Percentiles rank a stretch among this genome's conserved stretches.
Conservation (phyloP, 2,113 vertebrate genomes). For the Cervus canadensis region DNA sequence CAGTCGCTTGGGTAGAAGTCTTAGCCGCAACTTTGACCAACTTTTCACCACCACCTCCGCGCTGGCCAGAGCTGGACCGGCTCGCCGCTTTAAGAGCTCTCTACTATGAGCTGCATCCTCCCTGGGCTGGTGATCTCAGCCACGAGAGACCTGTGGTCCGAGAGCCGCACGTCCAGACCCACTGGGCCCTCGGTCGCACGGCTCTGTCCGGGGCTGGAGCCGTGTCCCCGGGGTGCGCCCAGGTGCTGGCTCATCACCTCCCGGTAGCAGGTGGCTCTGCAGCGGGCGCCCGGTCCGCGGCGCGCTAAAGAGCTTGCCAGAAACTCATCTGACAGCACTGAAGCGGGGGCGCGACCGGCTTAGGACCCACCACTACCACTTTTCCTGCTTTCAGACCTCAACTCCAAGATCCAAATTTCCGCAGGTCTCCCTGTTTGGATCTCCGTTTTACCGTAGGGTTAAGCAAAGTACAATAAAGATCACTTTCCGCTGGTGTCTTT, state of each 20-base stretch:
- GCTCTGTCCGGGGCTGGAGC: slow-evolving; percentile 74
- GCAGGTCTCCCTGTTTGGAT: background rate
- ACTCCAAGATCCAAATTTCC: background rate
- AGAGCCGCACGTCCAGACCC: background rate
- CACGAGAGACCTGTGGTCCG: background rate
- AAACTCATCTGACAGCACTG: slow-evolving; percentile 78
- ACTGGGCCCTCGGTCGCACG: slow-evolving; percentile 54
- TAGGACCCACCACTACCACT: background rate
- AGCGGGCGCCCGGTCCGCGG: slow-evolving; percentile 77
- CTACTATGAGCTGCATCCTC: background rate
- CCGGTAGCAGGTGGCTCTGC: slow-evolving; percentile 83
- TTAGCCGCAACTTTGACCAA: slow-evolving; percentile 19
- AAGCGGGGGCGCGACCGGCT: background rate
- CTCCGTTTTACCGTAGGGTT: background rate
- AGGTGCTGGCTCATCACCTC: slow-evolving; percentile 87
- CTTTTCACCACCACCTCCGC: slow-evolving; percentile 2
- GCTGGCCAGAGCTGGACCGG: background rate
- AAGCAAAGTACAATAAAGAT: slow-evolving; percentile 15
- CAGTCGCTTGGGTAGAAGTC: background rate
- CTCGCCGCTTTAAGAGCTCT: background rate
- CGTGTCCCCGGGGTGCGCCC: slow-evolving; percentile 81
- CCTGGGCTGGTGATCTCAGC: background rate
- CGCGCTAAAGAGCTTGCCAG: slow-evolving; percentile 85
- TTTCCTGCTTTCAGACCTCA: background rate
- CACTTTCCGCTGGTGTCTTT: background rate